phyloP scores from a whole-genome alignment of 1,140 invertebrate species.

The Drosophila miranda region DNA sequence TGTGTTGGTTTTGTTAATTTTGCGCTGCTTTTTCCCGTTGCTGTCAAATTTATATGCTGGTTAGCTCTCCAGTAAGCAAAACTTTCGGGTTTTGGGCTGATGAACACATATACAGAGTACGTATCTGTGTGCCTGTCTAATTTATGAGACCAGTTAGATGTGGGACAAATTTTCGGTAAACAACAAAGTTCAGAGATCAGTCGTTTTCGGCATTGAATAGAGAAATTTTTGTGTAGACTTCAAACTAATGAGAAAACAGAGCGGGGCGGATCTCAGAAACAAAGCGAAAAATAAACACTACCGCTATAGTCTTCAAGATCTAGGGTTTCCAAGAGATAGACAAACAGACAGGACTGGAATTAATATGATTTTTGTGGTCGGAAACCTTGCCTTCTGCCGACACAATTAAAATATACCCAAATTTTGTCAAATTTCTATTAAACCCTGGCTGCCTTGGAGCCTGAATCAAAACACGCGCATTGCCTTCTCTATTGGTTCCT shows the following conservation, averaged over 20 bases:
- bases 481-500: no score
- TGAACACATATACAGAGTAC: slow-evolving; percentile 30
- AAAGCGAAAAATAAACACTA: no score
- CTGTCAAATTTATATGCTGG: slow-evolving; percentile 78
- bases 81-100: slow-evolving; percentile 54
- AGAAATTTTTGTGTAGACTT: background rate
- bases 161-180: slow-evolving; percentile 29
- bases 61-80: slow-evolving; percentile 51
- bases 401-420: no score
- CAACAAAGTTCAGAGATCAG: slow-evolving; percentile 6
- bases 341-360: no score
- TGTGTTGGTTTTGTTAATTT: slow-evolving; percentile 77
- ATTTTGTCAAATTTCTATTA: no score
- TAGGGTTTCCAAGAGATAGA: no score
- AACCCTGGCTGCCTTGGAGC: no score
- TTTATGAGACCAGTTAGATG: slow-evolving; percentile 65
- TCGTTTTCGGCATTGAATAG: slow-evolving; percentile 3
- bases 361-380: no score
- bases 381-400: no score
- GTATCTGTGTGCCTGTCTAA: slow-evolving; percentile 61
- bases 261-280: background rate
- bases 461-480: no score
- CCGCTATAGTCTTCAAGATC: no score
- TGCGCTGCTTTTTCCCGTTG: slow-evolving; percentile 38
- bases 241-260: background rate